Conservation (phyloP, 2,797 vertebrate genomes). For the Danio tinwini region DNA sequence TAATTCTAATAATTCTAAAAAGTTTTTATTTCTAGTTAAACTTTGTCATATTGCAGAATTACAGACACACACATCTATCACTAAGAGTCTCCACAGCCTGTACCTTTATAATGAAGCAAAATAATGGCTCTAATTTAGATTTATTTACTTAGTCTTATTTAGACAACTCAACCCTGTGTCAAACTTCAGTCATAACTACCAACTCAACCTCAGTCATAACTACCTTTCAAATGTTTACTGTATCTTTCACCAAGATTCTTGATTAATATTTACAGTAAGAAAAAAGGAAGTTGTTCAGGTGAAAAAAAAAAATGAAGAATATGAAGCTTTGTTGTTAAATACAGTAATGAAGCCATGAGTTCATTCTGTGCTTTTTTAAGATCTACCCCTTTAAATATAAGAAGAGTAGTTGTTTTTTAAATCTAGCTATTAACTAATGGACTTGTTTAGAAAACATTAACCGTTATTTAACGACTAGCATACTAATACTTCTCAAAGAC, state of each 20-base stretch:
- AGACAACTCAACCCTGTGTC: neutral
- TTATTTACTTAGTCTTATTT: no score
- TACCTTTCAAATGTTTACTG: neutral
- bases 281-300: neutral
- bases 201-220: slow-evolving; percentile 29
- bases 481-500: neutral
- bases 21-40: neutral
- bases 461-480: neutral
- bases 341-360: neutral
- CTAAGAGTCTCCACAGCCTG: neutral
- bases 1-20: no score
- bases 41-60: slow-evolving; percentile 1
- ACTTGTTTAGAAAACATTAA: neutral
- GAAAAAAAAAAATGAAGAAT: neutral
- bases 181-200: slow-evolving; percentile 44
- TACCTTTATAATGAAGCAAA: slow-evolving; percentile 6
- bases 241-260: neutral
- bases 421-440: neutral
- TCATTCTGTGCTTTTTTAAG: neutral
- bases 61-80: neutral
- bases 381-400: neutral
- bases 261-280: slow-evolving; percentile 20
- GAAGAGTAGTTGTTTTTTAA: neutral
- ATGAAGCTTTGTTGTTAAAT: neutral
- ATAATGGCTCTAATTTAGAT: no score